These are phyloP conservation scores for Eremobia ochroleuca DNA, from an alignment of 2,888 invertebrate genomes.

Conservation along the genomic window DNA sequence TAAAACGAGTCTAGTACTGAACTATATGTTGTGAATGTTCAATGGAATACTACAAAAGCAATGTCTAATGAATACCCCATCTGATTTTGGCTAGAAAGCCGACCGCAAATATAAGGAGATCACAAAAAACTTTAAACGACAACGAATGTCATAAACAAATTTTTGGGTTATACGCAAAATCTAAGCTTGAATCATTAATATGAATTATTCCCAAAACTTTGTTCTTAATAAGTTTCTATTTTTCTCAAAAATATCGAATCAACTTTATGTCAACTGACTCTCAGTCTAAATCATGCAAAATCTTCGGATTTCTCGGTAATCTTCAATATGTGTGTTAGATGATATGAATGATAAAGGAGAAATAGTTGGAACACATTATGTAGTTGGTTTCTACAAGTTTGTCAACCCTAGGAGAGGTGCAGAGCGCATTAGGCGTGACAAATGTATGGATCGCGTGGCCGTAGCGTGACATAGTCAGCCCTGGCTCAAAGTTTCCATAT, in stretches of 20 bases:
- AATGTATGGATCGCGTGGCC: slow-evolving; percentile 65
- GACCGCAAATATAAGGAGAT: neutral
- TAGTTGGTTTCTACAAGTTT: neutral
- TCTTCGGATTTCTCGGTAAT: neutral
- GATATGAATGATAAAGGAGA: neutral
- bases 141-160: neutral
- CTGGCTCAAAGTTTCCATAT: slow-evolving; percentile 20
- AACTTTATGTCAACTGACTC: too few relatives aligned
- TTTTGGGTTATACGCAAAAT: neutral
- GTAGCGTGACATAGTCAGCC: slow-evolving; percentile 46
- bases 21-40: neutral
- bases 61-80: neutral
- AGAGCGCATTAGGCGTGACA: slow-evolving; percentile 67
- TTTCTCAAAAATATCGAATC: neutral
- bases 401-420: slow-evolving; percentile 58
- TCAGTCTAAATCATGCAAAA: too few relatives aligned
- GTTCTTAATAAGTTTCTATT: neutral
- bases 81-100: neutral
- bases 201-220: neutral
- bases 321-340: neutral
- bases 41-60: neutral
- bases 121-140: neutral
- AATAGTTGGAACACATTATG: neutral
- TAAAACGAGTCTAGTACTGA: neutral
- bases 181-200: neutral